Evolutionary conservation across 2,113 vertebrate species (phyloP).

Genomic region (Ardeotis arabs): DNA sequence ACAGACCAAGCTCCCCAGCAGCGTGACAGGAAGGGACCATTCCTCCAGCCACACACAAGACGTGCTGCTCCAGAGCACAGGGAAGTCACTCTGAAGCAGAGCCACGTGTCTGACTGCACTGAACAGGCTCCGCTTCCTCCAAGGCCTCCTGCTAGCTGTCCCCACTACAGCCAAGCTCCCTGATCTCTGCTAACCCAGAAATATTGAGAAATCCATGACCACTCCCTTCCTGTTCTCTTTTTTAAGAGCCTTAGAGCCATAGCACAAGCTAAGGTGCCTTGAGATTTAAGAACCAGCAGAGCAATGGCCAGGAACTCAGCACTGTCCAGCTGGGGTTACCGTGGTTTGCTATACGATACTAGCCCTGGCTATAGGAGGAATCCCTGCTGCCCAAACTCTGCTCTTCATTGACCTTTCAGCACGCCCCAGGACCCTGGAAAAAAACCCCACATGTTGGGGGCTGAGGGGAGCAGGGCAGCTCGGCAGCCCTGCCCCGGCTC

Average conservation of each 20-base stretch:
- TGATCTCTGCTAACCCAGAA: background rate
- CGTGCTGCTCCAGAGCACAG: background rate
- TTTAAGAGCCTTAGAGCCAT: background rate
- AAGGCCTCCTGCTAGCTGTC: background rate
- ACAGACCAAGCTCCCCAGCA: accelerated
- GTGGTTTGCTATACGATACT: background rate
- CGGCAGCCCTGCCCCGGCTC: background rate
- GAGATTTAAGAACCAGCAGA: background rate
- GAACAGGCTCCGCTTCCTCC: background rate
- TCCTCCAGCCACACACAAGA: background rate
- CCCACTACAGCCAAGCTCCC: background rate
- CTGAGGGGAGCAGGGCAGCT: background rate
- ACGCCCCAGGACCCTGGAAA: background rate
- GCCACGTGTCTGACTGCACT: background rate
- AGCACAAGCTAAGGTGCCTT: background rate
- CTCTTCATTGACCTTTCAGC: background rate
- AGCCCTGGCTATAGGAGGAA: conserved; percentile 14
- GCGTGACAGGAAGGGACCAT: background rate
- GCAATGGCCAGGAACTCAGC: background rate
- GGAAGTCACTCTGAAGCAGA: background rate
- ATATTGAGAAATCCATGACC: background rate
- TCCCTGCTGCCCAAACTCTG: background rate
- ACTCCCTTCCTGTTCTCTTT: background rate
- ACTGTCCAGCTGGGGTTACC: conserved; percentile 7
- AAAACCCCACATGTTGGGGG: accelerated